A percentile compares a stretch with the other conserved stretches of the same genome.
Evolutionary conservation across 2,797 vertebrate genomes (phyloP).

Genomic region (Sebastes hubbsi): DNA sequence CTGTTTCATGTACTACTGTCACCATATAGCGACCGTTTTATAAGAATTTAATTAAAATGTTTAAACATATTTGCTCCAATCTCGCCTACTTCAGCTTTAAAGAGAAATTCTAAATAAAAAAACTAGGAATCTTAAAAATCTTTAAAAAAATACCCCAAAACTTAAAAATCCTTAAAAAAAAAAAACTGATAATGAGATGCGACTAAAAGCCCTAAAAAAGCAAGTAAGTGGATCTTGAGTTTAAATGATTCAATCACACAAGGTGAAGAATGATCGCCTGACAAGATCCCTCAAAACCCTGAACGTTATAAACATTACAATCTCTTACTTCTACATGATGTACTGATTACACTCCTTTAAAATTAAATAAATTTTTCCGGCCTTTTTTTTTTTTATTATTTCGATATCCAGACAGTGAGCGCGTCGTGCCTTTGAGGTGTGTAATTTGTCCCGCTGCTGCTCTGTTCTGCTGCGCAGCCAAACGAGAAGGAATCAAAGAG

Average conservation of each 20-base stretch:
- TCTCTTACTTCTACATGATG: not conserved
- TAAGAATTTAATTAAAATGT: no score
- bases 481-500: conserved; percentile 81
- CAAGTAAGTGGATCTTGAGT: rapidly evolving
- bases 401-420: not conserved
- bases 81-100: no score
- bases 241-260: not conserved
- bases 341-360: not conserved
- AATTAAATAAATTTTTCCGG: not conserved
- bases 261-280: not conserved
- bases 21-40: no score
- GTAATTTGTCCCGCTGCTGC: conserved; percentile 7
- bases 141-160: not conserved
- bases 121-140: not conserved
- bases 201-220: not conserved
- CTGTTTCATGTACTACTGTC: no score
- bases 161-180: not conserved
- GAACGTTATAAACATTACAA: not conserved
- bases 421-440: not conserved
- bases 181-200: rapidly evolving
- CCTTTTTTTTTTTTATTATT: not conserved
- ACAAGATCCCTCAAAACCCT: not conserved
- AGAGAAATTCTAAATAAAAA: not conserved
- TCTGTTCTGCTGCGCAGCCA: conserved; percentile 67
- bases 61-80: no score